Evolutionary conservation across 1,140 invertebrate genomes (phyloP).

Genomic region (Panonychus citri): DNA sequence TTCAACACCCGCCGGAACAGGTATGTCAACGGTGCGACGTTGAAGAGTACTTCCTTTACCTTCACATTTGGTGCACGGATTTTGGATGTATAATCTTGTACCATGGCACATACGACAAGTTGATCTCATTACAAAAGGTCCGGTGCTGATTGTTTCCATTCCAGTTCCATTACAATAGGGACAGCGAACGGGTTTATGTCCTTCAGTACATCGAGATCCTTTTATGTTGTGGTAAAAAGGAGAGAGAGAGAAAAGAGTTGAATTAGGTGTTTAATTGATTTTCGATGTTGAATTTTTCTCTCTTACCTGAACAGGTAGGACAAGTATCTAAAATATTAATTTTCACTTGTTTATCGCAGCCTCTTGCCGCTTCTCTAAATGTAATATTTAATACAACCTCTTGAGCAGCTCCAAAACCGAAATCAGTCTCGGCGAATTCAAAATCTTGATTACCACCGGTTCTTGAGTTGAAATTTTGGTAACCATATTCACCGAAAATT

Average conservation of each 20-base stretch:
- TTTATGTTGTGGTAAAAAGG: background rate
- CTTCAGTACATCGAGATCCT: conserved; percentile 45
- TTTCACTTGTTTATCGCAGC: conserved; percentile 75
- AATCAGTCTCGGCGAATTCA: conserved; percentile 49
- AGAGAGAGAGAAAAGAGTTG: background rate
- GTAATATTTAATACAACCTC: conserved; percentile 71
- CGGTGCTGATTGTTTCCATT: conserved; percentile 36
- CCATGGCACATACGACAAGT: conserved; percentile 86
- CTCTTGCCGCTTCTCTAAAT: conserved; percentile 85
- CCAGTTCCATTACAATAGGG: conserved; percentile 90
- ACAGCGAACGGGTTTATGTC: conserved; percentile 64
- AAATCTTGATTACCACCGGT: background rate
- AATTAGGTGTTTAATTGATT: background rate
- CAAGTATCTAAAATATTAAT: conserved; percentile 83
- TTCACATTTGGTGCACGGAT: conserved; percentile 72
- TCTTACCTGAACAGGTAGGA: conserved; percentile 51
- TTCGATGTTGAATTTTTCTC: background rate
- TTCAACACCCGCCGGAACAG: conserved; percentile 90
- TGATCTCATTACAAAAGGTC: conserved; percentile 89
- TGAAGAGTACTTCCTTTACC: conserved; percentile 79
- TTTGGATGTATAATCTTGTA: conserved; percentile 56
- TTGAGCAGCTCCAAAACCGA: conserved; percentile 70
- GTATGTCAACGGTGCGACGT: conserved; percentile 64
- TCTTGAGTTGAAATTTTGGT: background rate
- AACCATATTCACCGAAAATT: conserved; percentile 27